Conservation (phyloP, 2,888 invertebrate species). For the Nomada fucata region DNA sequence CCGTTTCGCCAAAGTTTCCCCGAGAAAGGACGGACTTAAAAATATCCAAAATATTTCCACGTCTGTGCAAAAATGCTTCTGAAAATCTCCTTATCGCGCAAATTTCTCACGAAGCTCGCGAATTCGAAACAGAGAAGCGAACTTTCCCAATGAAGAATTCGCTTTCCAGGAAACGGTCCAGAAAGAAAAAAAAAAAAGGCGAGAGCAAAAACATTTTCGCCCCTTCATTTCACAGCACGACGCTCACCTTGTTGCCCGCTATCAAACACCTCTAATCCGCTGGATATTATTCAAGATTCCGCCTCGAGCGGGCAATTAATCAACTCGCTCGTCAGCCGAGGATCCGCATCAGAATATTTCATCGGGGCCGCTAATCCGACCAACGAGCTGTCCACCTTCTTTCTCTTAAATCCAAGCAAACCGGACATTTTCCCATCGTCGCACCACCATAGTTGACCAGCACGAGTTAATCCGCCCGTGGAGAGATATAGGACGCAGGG, state of each 20-base stretch:
- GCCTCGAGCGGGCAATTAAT: not conserved
- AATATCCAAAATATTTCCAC: too few species aligned
- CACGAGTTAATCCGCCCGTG: conserved; percentile 36
- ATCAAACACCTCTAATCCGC: not conserved
- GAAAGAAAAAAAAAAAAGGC: not conserved
- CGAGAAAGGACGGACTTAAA: too few species aligned
- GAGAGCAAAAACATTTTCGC: too few species aligned
- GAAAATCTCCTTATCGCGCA: too few species aligned
- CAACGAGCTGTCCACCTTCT: not conserved
- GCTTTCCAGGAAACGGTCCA: not conserved
- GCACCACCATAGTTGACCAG: not conserved
- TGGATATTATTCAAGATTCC: conserved; percentile 10
- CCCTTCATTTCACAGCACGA: too few species aligned
- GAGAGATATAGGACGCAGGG: conserved; percentile 1
- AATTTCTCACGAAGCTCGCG: not conserved
- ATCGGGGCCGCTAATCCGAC: not conserved
- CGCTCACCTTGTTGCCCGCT: too few species aligned
- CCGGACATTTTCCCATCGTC: not conserved
- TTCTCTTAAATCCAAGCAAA: not conserved
- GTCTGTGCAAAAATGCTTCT: too few species aligned
- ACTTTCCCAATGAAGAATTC: not conserved
- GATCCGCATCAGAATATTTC: not conserved
- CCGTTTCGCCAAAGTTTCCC: too few species aligned
- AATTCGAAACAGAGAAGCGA: not conserved
- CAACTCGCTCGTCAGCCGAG: not conserved